A percentile compares a stretch with the other conserved stretches of the same genome.
phyloP scores from a whole-genome alignment of 2,888 invertebrate genomes.

The Acronicta alni region DNA sequence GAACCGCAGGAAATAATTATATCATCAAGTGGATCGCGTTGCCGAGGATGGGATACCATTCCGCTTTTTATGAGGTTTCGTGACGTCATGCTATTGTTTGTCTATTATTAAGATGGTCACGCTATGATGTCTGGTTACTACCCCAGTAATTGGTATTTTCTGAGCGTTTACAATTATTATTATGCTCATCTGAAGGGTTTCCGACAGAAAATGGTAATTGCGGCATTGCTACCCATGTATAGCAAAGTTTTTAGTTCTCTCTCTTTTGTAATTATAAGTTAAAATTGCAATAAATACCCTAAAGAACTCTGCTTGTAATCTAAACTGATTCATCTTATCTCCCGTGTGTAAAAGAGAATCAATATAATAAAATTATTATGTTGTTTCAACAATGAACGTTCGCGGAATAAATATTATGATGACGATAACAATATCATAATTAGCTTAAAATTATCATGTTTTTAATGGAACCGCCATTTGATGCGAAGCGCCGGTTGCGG shows the following conservation, averaged over 20 bases:
- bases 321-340: too few species aligned
- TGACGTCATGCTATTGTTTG: conserved; percentile 32
- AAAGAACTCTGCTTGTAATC: too few species aligned
- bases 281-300: too few species aligned
- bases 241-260: too few species aligned
- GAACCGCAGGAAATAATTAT: conserved; percentile 33
- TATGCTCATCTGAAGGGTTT: not conserved
- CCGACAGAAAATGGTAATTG: too few species aligned
- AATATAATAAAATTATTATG: not conserved
- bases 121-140: not conserved
- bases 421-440: not conserved
- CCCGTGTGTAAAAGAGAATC: too few species aligned
- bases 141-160: not conserved
- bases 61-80: conserved; percentile 14
- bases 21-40: conserved; percentile 29
- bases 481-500: not conserved
- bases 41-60: conserved; percentile 22
- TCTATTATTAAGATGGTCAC: conserved; percentile 16
- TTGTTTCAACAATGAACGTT: not conserved
- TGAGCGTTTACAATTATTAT: not conserved
- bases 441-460: not conserved
- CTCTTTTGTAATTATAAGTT: too few species aligned
- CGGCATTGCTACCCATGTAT: too few species aligned
- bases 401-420: not conserved
- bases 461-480: not conserved